phyloP scores from a whole-genome alignment of 23 tunicate genomes.

The Botrylloides violaceus region DNA sequence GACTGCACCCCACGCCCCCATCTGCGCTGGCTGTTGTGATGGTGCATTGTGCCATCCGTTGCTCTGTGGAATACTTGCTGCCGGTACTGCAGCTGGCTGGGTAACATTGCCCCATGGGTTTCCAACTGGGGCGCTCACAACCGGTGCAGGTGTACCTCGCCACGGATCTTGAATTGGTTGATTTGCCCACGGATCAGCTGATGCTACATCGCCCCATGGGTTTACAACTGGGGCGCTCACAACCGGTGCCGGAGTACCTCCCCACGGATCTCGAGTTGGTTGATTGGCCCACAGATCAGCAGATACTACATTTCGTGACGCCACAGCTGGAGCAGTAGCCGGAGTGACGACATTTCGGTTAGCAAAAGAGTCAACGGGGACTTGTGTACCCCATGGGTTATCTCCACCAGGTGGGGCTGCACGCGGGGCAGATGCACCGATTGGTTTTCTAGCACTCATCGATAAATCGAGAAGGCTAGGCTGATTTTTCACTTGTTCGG shows the following conservation, averaged over 20 bases:
- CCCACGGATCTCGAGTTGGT: neutral
- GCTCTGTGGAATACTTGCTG: no score
- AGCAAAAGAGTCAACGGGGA: slow-evolving; percentile 1
- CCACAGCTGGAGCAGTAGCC: neutral
- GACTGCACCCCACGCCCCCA: neutral
- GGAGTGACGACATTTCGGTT: neutral
- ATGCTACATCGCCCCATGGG: slow-evolving; percentile 32
- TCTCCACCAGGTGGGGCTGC: neutral
- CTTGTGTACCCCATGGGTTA: slow-evolving; percentile 54
- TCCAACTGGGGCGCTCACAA: neutral
- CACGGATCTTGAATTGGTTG: neutral
- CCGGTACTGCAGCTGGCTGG: neutral
- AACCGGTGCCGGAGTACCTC: slow-evolving; percentile 13
- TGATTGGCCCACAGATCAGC: neutral
- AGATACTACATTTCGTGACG: slow-evolving; percentile 16
- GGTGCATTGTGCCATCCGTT: neutral
- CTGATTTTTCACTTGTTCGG: slow-evolving; percentile 15
- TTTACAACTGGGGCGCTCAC: neutral
- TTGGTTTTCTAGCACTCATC: slow-evolving; percentile 18
- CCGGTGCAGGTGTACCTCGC: neutral
- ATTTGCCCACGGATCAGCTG: neutral
- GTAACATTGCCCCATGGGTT: neutral
- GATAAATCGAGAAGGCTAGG: slow-evolving; percentile 27
- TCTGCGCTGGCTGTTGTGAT: neutral
- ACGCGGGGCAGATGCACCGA: neutral